Percentiles rank a stretch among this genome's conserved stretches.
Evolutionary conservation across 1,140 invertebrate genomes (phyloP).

Genomic region (Scaptomyza graminum): DNA sequence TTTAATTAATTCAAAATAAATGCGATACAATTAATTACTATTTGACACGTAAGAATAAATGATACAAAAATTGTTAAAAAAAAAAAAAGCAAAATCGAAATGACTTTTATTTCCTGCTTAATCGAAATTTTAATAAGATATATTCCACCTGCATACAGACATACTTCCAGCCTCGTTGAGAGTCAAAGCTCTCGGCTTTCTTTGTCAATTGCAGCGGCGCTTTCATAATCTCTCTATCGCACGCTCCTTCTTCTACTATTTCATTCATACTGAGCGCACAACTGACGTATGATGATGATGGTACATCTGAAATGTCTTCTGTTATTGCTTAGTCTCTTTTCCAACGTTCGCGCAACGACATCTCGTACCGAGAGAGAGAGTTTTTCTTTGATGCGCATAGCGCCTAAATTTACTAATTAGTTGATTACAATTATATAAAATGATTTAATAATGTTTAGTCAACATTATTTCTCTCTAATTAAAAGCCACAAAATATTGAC

Average conservation of each 20-base stretch:
- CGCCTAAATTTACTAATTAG: slow-evolving; percentile 41
- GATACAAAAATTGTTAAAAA: slow-evolving; percentile 71
- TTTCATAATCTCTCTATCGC: slow-evolving; percentile 22
- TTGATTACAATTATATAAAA: slow-evolving; percentile 33
- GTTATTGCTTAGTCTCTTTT: slow-evolving; percentile 69
- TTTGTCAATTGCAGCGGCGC: slow-evolving; percentile 17
- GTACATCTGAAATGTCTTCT: slow-evolving; percentile 27
- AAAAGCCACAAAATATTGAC: slow-evolving; percentile 21
- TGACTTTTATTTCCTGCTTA: too few relatives aligned
- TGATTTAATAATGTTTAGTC: slow-evolving; percentile 43
- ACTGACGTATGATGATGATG: neutral
- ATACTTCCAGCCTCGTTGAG: neutral
- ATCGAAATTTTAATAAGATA: too few relatives aligned
- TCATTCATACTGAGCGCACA: slow-evolving; percentile 40
- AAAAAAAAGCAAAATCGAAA: too few relatives aligned
- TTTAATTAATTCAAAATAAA: slow-evolving; percentile 69
- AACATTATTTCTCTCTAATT: slow-evolving; percentile 18
- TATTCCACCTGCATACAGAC: neutral
- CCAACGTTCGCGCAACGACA: slow-evolving; percentile 73
- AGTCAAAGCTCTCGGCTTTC: slow-evolving; percentile 6
- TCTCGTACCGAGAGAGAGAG: slow-evolving; percentile 30
- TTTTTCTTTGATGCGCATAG: slow-evolving; percentile 47
- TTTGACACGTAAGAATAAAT: slow-evolving; percentile 81
- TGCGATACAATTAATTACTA: slow-evolving; percentile 80
- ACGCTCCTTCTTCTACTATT: slow-evolving; percentile 53